Evolutionary conservation across 2,113 vertebrate species (phyloP), one percentile per base, ranked within the genome.

Genomic region (Typhlomys cinereus): DNA sequence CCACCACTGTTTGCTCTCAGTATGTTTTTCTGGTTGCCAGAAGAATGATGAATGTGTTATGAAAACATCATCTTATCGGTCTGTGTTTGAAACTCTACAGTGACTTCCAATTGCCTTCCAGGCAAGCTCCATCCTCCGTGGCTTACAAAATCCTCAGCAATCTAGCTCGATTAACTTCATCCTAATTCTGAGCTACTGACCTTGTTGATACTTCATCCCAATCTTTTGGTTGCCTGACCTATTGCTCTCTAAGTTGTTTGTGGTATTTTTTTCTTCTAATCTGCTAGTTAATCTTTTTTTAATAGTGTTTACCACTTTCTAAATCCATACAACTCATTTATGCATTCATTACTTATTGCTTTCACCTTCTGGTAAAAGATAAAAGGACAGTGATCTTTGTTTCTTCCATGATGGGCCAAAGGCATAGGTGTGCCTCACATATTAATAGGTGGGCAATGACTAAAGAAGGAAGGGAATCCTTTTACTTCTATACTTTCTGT

Each of bases 41-140:
- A 36, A 95, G 48, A 91, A 89, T 2, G 54, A 96, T 39, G 88
- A 66, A 90, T 92, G 91, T 88, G 92, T 93, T 91, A 91, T 85
- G 83, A 50, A 82, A 94, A 95, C 79, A 13, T 82, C 41, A 93
- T 93, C 61, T 41, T n/a, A 71, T 61, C 39, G 85, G 14, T 29
- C 31, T 80, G 36, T 27, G 39, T 54, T 93, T 88, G 85, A 89
- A 95, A 92, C 27, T 61, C 57, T 75, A 89, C 87, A 85, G 50
- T 88, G 50, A 66, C 46, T 93, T 93, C 46, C 34, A 44, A 82
- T 67, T 70, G 48, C 52, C 41, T 85, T 88, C 64, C 14, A 54
- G 86, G 85, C 31, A 78, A 94, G 57, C 74, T 93, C 27, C 59
- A 88, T 93, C 73, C 46, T 93, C 69, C 52, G 54, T 79, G 78